Percentiles rank a stretch among this genome's conserved stretches.
Conservation (phyloP, 2,888 invertebrate species). For the Sinohyriopsis cumingii region DNA sequence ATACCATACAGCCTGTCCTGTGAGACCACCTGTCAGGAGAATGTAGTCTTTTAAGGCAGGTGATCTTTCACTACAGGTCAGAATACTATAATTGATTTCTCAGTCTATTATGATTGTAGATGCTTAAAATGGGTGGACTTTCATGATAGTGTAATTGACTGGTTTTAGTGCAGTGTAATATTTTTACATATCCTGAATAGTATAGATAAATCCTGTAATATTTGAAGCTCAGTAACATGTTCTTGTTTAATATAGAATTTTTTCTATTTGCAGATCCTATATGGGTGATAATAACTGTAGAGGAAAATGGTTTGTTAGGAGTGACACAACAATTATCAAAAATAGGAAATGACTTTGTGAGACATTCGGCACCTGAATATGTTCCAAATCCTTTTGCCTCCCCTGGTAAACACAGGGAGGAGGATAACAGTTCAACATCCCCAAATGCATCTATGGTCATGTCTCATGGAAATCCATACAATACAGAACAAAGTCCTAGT, state of each 20-base stretch:
- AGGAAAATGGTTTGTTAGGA: constrained; percentile 85
- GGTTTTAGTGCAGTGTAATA: neutral
- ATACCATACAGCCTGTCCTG: too few species aligned
- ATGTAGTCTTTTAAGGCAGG: too few species aligned
- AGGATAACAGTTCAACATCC: constrained; percentile 23
- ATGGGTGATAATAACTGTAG: constrained; percentile 87
- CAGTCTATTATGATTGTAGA: too few species aligned
- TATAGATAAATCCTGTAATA: neutral
- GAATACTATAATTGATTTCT: too few species aligned
- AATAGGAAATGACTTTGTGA: constrained; percentile 70
- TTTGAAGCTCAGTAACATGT: neutral
- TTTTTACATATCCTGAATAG: neutral
- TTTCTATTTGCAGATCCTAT: constrained; percentile 79
- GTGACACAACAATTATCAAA: constrained; percentile 85
- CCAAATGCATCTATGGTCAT: constrained; percentile 44
- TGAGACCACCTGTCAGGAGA: too few species aligned
- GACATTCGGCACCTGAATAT: constrained; percentile 31
- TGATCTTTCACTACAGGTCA: too few species aligned
- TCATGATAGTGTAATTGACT: neutral
- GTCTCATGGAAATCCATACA: constrained; percentile 45
- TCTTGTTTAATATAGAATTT: constrained; percentile 1
- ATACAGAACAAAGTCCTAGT: constrained; percentile 32
- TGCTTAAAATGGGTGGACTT: too few species aligned
- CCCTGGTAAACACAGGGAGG: constrained; percentile 29
- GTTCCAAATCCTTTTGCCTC: constrained; percentile 56